A percentile compares a stretch with the other conserved stretches of the same genome.
Evolutionary conservation across 2,888 invertebrate species (phyloP).

Genomic region (Drepanosiphum platanoidis): DNA sequence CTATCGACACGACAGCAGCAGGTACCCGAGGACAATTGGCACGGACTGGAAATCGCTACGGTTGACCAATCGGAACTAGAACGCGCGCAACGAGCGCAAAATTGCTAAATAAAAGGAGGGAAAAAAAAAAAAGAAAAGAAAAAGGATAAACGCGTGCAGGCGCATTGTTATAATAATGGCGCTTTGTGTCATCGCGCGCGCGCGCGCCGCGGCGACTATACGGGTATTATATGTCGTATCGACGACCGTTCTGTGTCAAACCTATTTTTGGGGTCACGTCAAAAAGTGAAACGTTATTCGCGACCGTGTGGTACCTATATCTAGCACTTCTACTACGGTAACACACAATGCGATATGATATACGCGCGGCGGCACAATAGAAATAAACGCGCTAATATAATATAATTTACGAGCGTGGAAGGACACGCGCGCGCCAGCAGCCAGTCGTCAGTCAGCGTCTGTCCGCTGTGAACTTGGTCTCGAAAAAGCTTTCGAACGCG

Average conservation of each 20-base stretch:
- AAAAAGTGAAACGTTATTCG: slow-evolving; percentile 42
- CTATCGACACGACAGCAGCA: slow-evolving; percentile 29
- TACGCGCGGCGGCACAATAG: background rate
- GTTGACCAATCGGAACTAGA: slow-evolving; percentile 52
- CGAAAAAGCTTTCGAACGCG: slow-evolving; percentile 14
- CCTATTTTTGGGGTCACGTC: slow-evolving; percentile 48
- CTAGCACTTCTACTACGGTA: background rate
- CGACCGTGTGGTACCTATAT: slow-evolving; percentile 6
- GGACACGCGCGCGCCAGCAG: background rate
- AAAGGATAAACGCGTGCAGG: slow-evolving; percentile 37
- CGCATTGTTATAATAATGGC: slow-evolving; percentile 18
- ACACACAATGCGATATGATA: background rate
- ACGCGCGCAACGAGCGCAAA: slow-evolving; percentile 23
- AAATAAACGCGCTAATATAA: slow-evolving; percentile 12
- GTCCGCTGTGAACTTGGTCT: slow-evolving; percentile 15
- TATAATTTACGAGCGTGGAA: background rate
- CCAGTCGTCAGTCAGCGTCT: background rate
- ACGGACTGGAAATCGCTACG: slow-evolving; percentile 54
- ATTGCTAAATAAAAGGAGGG: slow-evolving; percentile 37
- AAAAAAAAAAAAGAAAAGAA: background rate
- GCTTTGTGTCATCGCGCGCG: slow-evolving; percentile 10
- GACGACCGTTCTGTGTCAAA: slow-evolving; percentile 36
- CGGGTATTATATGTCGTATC: background rate
- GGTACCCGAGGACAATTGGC: slow-evolving; percentile 42
- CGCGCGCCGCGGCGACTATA: background rate